A percentile compares a stretch with the other conserved stretches of the same genome.
Conservation (phyloP, 2,888 invertebrate genomes). For the Ariolimax columbianus region DNA sequence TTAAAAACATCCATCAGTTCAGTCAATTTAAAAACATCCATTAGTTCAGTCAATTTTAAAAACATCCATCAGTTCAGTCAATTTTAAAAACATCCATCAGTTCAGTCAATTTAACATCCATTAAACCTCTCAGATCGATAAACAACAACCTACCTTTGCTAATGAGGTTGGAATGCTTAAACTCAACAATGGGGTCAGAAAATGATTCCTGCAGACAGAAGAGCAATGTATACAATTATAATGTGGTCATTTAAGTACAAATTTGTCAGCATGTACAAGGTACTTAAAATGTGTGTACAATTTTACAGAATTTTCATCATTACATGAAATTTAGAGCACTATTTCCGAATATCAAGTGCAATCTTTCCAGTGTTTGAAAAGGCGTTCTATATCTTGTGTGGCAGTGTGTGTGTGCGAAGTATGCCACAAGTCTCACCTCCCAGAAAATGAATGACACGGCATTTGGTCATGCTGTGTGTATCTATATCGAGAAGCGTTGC, state of each 20-base stretch:
- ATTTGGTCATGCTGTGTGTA: too few relatives aligned
- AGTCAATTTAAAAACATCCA: not conserved
- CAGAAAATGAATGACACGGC: too few relatives aligned
- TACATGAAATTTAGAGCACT: too few relatives aligned
- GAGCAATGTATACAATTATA: not conserved
- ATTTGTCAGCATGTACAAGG: too few relatives aligned
- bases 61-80: not conserved
- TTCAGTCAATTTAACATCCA: not conserved
- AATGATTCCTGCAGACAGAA: conserved; percentile 82
- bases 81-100: not conserved
- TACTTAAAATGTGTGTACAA: too few relatives aligned
- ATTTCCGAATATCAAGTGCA: too few relatives aligned
- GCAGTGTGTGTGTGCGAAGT: too few relatives aligned
- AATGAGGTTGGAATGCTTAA: conserved; percentile 93
- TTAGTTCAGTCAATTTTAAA: not conserved
- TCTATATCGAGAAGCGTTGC: too few relatives aligned
- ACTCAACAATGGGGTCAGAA: conserved; percentile 88
- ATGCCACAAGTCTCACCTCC: too few relatives aligned
- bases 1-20: not conserved
- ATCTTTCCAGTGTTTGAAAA: too few relatives aligned
- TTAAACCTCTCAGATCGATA: not conserved
- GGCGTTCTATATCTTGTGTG: too few relatives aligned
- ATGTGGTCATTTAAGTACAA: not conserved
- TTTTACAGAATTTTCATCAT: too few relatives aligned
- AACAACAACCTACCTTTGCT: conserved; percentile 85